Conservation (phyloP, 2,797 vertebrate genomes). For the Alectoris magna region DNA sequence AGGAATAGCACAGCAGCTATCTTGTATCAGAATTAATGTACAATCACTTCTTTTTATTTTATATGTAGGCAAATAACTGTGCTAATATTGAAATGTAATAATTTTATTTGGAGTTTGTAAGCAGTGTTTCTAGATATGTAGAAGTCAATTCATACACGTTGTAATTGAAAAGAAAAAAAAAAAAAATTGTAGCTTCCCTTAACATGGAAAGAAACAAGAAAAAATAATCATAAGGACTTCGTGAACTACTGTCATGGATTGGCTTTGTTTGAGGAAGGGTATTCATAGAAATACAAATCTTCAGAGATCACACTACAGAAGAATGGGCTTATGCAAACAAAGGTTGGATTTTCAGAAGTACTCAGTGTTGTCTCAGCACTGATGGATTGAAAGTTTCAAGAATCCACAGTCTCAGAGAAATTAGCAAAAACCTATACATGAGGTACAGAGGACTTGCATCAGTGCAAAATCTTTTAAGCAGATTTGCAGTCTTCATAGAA, state of each 20-base stretch:
- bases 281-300: background rate
- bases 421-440: background rate
- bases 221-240: background rate
- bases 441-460: constrained; percentile 9
- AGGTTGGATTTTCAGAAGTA: background rate
- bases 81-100: background rate
- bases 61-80: background rate
- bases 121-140: background rate
- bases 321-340: background rate
- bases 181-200: background rate
- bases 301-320: background rate
- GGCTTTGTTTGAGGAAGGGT: background rate
- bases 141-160: background rate
- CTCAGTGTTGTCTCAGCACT: background rate
- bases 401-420: constrained; percentile 17
- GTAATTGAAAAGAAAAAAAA: constrained; percentile 32
- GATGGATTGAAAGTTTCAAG: constrained; percentile 7
- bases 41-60: background rate
- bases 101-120: background rate
- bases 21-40: background rate
- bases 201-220: background rate
- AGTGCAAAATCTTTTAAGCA: constrained; percentile 32
- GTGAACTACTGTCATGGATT: background rate
- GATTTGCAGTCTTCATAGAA: constrained; percentile 54
- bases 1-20: background rate